These are phyloP conservation scores for Pantherophis alleghaniensis DNA, from an alignment of 2,797 vertebrate genomes.

Conservation along the genomic window DNA sequence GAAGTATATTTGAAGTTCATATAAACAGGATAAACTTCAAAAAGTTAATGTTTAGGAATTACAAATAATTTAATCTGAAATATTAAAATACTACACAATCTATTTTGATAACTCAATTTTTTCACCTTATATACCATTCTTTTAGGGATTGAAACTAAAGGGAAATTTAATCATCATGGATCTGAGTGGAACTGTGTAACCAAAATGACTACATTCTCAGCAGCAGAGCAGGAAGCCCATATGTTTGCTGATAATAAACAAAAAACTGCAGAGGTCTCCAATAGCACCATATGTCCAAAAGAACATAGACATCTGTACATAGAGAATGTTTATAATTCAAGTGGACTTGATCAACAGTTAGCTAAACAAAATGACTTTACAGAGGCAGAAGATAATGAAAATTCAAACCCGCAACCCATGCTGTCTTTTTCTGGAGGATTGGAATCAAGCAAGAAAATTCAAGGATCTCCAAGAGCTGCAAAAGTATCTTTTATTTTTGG, in stretches of 20 bases:
- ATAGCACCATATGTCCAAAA: constrained; percentile 80
- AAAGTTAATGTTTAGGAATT: constrained; percentile 28
- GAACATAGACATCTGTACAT: constrained; percentile 85
- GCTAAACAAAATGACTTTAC: constrained; percentile 76
- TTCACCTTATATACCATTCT: constrained; percentile 38
- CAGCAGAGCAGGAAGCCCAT: constrained; percentile 81
- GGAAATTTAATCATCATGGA: constrained; percentile 85
- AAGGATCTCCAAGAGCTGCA: constrained; percentile 87
- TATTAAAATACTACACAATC: not conserved
- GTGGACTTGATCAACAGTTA: constrained; percentile 76
- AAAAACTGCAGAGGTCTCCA: constrained; percentile 77
- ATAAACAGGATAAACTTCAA: not conserved
- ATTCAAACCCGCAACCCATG: constrained; percentile 79
- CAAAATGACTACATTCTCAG: constrained; percentile 86
- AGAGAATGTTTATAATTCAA: constrained; percentile 81
- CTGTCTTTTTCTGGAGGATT: constrained; percentile 80
- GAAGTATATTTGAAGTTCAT: not conserved
- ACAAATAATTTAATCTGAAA: constrained; percentile 15
- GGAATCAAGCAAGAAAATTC: constrained; percentile 79
- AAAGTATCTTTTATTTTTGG: constrained; percentile 99
- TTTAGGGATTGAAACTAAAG: constrained; percentile 81
- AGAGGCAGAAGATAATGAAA: constrained; percentile 79
- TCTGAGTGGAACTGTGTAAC: constrained; percentile 86
- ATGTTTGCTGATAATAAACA: constrained; percentile 83
- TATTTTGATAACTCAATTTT: constrained; percentile 30